Evolutionary conservation across 2,797 vertebrate genomes (phyloP).

Genomic region (Arctocebus calabarensis): DNA sequence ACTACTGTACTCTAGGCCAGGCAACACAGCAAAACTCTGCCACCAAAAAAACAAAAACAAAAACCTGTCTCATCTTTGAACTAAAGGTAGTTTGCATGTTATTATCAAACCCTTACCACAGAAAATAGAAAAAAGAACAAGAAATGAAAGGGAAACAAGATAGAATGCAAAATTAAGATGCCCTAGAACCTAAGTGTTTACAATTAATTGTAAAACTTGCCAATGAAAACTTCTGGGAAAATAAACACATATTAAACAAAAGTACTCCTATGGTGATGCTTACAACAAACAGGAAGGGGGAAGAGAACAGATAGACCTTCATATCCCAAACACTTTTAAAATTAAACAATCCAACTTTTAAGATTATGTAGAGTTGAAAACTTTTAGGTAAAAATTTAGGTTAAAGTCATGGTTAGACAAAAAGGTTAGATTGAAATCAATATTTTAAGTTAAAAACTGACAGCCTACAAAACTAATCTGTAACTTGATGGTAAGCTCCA

Average conservation of each 20-base stretch:
- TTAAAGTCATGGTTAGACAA: background rate
- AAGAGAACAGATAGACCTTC: background rate
- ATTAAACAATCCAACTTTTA: background rate
- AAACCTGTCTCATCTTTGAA: background rate
- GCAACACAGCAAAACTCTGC: background rate
- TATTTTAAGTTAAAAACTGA: slow-evolving; percentile 30
- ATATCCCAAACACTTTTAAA: background rate
- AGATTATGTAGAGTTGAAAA: slow-evolving; percentile 43
- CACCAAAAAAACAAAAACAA: background rate
- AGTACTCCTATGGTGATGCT: background rate
- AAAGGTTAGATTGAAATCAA: background rate
- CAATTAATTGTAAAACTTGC: background rate
- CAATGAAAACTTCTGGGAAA: slow-evolving; percentile 38
- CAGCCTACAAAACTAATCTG: slow-evolving; percentile 20
- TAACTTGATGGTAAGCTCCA: background rate
- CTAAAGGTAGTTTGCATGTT: background rate
- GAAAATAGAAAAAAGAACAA: slow-evolving; percentile 41
- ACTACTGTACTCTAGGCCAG: background rate
- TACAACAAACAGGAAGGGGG: background rate
- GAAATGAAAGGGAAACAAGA: background rate
- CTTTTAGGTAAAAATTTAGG: slow-evolving; percentile 26
- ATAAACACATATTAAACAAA: background rate
- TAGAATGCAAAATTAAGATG: background rate
- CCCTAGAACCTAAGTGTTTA: background rate
- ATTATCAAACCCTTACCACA: slow-evolving; percentile 45